Base-by-base conservation (phyloP, 2,113 vertebrate genomes). In the Rafetus swinhoei region DNA sequence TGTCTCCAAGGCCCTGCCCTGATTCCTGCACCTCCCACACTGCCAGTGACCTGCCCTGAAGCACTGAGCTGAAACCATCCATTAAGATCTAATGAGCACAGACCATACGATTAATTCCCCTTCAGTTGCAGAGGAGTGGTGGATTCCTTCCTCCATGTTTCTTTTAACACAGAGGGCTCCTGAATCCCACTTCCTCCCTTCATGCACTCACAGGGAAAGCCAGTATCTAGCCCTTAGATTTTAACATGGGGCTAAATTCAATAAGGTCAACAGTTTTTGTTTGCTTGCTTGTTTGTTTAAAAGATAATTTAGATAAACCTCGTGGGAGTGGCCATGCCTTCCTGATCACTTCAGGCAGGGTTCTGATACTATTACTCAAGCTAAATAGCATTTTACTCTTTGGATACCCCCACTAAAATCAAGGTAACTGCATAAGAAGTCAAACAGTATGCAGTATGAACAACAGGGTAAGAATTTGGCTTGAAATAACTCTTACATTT, bases 361-460 rank as follows among this genome's bases (percentile, higher is more conserved):
- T 89, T 86, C 85, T 90, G 85, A 32, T 24, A 86, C 80, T 65
- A 81, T 59, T 94, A 94, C 81, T 80, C 56, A 88, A 77, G 82
- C 27, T 19, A 87, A 84, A 22, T 76, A 84, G 13, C 52, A 69
- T 77, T 35, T 83, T 84, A 35, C 13, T 29, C 52, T 60, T 88
- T 24, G 45, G 54, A 59, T 85, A 57, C 25, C 52, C 59, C 35
- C 35, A 52, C 52, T 29, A 85, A 74, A 55, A 91, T 85, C 59
- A 1, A 50, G 1, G 22, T 60, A 86, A 76, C 24, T 74, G 82
- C 22, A 39, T 76, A 57, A 85, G 92, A 93, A 79, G 14, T 1
- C 0, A 82, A 81, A 50, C 59, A 57, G 74, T 93, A 80, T 84
- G 80, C 76, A 92, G 86, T 81, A 27, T 74, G 55, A 94, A 25